Evolutionary conservation across 2,888 invertebrate species (phyloP).

Genomic region (Leptopilina syphax): DNA sequence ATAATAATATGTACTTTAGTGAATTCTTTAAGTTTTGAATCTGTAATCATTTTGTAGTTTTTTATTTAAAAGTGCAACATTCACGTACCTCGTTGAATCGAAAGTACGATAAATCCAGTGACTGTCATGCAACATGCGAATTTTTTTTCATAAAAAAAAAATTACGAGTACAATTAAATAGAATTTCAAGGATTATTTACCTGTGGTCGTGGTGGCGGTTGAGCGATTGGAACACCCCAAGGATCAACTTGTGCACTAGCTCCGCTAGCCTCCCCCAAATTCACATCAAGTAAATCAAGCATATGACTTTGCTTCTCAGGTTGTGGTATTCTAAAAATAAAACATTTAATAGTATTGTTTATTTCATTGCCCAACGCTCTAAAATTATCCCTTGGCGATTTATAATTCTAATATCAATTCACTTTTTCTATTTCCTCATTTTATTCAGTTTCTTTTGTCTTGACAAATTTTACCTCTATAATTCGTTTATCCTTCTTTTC

Average conservation of each 20-base stretch:
- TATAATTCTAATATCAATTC: no score
- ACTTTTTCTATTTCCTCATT: no score
- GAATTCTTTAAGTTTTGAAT: no score
- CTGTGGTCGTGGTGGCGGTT: constrained; percentile 80
- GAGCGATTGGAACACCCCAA: constrained; percentile 83
- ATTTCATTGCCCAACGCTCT: constrained; percentile 19
- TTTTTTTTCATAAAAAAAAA: constrained; percentile 1
- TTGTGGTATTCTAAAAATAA: constrained; percentile 69
- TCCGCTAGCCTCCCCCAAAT: constrained; percentile 82
- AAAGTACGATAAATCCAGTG: constrained; percentile 72
- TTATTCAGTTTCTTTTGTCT: no score
- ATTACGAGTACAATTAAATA: background rate
- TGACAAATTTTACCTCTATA: no score
- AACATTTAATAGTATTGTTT: background rate
- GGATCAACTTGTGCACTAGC: constrained; percentile 82
- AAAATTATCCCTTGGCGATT: constrained; percentile 1
- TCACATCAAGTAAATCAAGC: constrained; percentile 90
- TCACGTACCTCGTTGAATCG: constrained; percentile 64
- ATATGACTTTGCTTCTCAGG: constrained; percentile 83
- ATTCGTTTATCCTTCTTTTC: no score
- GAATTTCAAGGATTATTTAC: constrained; percentile 69
- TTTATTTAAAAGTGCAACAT: background rate
- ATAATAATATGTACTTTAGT: no score
- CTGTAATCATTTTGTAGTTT: no score
- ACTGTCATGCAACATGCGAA: constrained; percentile 67